Conservation (phyloP, 2,888 invertebrate genomes). For the Lumbricus terrestris region DNA sequence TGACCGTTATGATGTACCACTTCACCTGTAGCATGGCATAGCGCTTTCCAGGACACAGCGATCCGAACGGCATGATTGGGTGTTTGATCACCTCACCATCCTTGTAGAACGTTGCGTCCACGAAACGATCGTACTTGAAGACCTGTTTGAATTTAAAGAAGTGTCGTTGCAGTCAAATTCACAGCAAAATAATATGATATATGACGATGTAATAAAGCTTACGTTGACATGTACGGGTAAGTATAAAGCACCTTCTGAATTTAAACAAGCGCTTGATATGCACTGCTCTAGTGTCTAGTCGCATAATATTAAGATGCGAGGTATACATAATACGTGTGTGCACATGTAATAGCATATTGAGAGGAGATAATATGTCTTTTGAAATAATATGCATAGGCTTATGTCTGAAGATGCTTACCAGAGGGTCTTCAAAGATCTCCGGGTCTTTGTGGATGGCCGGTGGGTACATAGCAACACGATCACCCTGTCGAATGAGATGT, state of each 20-base stretch:
- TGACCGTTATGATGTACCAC: constrained; percentile 53
- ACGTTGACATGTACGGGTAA: neutral
- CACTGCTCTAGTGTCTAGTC: no score
- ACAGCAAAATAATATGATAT: neutral
- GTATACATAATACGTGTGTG: no score
- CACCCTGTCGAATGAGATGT: constrained; percentile 52
- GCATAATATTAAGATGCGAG: no score
- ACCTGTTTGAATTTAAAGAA: constrained; percentile 43
- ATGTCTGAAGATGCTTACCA: constrained; percentile 53
- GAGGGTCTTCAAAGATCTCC: constrained; percentile 56
- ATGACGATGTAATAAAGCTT: neutral
- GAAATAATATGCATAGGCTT: neutral
- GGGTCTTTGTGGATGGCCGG: constrained; percentile 58
- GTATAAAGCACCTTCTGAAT: neutral
- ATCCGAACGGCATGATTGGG: constrained; percentile 56
- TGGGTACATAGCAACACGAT: constrained; percentile 58
- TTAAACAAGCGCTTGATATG: no score
- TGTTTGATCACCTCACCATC: constrained; percentile 52
- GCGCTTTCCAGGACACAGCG: constrained; percentile 58
- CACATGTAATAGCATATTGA: neutral
- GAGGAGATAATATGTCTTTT: neutral
- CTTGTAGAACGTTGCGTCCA: constrained; percentile 55
- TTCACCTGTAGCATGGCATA: constrained; percentile 56
- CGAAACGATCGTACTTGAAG: constrained; percentile 57
- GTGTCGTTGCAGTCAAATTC: neutral